Percentiles rank a stretch among this genome's conserved stretches.
These are phyloP conservation scores for Ochropleura plecta DNA, from an alignment of 2,888 invertebrate species.

Conservation along the genomic window DNA sequence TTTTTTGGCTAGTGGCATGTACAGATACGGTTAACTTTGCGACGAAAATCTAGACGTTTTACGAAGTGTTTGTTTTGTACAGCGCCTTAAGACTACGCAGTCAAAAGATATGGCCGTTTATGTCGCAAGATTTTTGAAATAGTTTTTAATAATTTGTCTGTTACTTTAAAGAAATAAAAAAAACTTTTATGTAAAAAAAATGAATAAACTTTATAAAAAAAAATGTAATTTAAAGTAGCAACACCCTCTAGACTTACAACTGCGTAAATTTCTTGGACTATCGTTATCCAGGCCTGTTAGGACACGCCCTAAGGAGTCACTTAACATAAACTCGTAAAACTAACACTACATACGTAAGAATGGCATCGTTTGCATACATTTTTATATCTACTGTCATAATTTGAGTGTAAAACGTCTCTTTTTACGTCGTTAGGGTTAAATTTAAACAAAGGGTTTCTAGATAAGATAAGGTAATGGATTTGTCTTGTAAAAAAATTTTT, in stretches of 20 bases:
- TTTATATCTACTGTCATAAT: conserved; percentile 65
- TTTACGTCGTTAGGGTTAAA: conserved; percentile 57
- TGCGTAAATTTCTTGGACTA: conserved; percentile 27
- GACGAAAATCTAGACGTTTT: too few relatives aligned
- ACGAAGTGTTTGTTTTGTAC: too few relatives aligned
- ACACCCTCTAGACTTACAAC: conserved; percentile 33
- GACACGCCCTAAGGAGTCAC: conserved; percentile 33
- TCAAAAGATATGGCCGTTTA: too few relatives aligned
- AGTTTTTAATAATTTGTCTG: too few relatives aligned
- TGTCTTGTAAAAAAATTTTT: conserved; percentile 32
- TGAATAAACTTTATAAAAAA: too few relatives aligned
- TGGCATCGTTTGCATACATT: conserved; percentile 68
- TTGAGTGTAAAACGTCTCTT: conserved; percentile 63
- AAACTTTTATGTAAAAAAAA: too few relatives aligned
- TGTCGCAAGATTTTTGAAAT: too few relatives aligned
- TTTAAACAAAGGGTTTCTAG: conserved; percentile 55
- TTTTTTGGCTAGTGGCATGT: too few relatives aligned
- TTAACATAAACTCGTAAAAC: conserved; percentile 53
- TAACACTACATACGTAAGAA: conserved; percentile 61
- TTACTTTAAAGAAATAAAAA: too few relatives aligned
- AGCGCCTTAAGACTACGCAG: too few relatives aligned
- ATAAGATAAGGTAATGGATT: conserved; percentile 59
- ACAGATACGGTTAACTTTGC: too few relatives aligned
- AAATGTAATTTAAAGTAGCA: conserved; percentile 46
- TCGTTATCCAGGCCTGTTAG: conserved; percentile 21